Evolutionary conservation across 2,113 vertebrate genomes (phyloP), one percentile per base, ranked within the genome.

Genomic region (Junco hyemalis): DNA sequence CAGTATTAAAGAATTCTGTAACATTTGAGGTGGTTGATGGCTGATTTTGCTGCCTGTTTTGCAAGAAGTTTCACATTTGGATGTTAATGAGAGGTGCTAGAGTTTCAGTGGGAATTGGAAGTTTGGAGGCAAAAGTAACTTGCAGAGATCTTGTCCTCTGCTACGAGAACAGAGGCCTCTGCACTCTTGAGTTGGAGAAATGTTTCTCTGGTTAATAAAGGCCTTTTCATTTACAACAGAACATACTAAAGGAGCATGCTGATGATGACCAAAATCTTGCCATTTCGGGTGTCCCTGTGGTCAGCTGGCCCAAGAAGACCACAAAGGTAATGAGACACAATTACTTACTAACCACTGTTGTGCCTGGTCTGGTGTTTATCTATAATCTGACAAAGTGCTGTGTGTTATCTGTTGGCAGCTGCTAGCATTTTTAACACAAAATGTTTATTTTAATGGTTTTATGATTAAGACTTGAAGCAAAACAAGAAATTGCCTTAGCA

Each of bases 191-290:
- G 3, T 5, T 65, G 40, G 29, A 72, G n/a, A 60, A 65, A 18
- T 42, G 22, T 36, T 72, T 53, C 59, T 82, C 33, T 83, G 48
- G n/a, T 95, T 97, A 95, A 98, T 65, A 35, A 65, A 69, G 35
- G 45, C 91, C 33, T 95, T 98, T 87, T 97, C 36, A 38, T 94
- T 97, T 97, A 76, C 79, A 78, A 94, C 96, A 99, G 99, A 98
- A 98, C 35, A 98, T 99, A 29, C 97, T 99, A 96, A 99, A 99
- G 95, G 99, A 99, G 83, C 99, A 99, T 12, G 98, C 98, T 10
- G 98, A 99, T 7, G 99, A 99, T 23, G 99, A 99, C 97, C 98
- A 98, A 60, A 98, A 97, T 61, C 97, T 99, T 94, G 99, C 99
- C 16, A 97, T 99, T 95, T 99, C 98, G 80, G 99, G 99, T 86